Percentiles rank a stretch among this genome's conserved stretches.
Conservation (phyloP, 2,888 invertebrate species). For the Pammene aurita region DNA sequence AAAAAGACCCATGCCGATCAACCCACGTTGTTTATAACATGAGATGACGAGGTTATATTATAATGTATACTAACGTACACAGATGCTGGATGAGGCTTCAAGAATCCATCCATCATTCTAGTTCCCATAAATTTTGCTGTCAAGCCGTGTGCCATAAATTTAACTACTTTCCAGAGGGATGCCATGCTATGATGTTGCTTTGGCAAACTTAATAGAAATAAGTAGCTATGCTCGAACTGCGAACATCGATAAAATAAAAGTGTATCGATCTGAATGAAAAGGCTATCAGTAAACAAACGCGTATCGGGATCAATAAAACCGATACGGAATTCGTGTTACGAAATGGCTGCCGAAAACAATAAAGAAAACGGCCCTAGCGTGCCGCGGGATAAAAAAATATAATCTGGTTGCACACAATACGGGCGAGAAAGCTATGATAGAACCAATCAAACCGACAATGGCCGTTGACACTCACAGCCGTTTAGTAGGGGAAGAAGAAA, state of each 20-base stretch:
- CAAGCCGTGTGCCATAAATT: conserved; percentile 38
- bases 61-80: conserved; percentile 37
- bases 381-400: conserved; percentile 52
- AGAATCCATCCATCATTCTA: conserved; percentile 41
- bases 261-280: conserved; percentile 51
- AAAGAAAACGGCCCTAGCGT: conserved; percentile 49
- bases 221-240: conserved; percentile 6
- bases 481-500: conserved; percentile 58
- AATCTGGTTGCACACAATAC: conserved; percentile 59
- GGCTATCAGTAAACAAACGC: conserved; percentile 50
- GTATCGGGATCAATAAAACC: conserved; percentile 51
- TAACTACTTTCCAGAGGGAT: conserved; percentile 36
- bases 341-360: conserved; percentile 50
- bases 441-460: conserved; percentile 68
- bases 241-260: conserved; percentile 44
- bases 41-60: conserved; percentile 40
- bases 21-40: conserved; percentile 31
- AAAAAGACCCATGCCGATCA: conserved; percentile 13
- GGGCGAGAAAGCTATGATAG: conserved; percentile 52
- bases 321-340: conserved; percentile 55
- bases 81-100: conserved; percentile 37
- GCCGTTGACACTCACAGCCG: conserved; percentile 60
- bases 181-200: conserved; percentile 20
- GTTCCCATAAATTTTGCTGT: conserved; percentile 41
- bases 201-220: neutral